Percentiles rank a stretch among this genome's conserved stretches.
Conservation (phyloP, 2,888 invertebrate species). For the Pyrrhopygopsis socrates region DNA sequence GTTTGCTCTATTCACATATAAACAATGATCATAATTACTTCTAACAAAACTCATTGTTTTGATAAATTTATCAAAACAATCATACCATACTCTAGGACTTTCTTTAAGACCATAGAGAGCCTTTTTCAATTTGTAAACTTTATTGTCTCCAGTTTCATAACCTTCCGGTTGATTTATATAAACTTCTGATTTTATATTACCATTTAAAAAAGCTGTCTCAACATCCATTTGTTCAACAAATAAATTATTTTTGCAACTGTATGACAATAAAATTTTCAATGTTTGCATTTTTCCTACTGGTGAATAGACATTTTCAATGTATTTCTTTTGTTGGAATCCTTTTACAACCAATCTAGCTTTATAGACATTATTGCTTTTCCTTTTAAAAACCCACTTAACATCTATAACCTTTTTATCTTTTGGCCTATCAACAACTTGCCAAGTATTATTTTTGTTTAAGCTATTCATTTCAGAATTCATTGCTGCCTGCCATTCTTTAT, state of each 20-base stretch:
- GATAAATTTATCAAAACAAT: slow-evolving; percentile 75
- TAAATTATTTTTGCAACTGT: slow-evolving; percentile 82
- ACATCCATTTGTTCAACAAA: slow-evolving; percentile 82
- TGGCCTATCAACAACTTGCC: slow-evolving; percentile 85
- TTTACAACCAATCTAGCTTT: slow-evolving; percentile 54
- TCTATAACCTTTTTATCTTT: slow-evolving; percentile 85
- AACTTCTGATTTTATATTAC: slow-evolving; percentile 79
- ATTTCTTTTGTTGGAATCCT: slow-evolving; percentile 60
- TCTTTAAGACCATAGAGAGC: slow-evolving; percentile 84
- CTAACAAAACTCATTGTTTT: slow-evolving; percentile 69
- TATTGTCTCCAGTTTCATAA: slow-evolving; percentile 83
- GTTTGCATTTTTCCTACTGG: slow-evolving; percentile 86
- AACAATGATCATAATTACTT: slow-evolving; percentile 82
- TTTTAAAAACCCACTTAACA: slow-evolving; percentile 87
- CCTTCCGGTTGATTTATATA: slow-evolving; percentile 86
- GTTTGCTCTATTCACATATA: slow-evolving; percentile 74
- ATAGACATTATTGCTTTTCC: slow-evolving; percentile 78
- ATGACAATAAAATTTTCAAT: slow-evolving; percentile 86
- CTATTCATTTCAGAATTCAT: slow-evolving; percentile 86
- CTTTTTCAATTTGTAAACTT: slow-evolving; percentile 86
- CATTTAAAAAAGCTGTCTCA: slow-evolving; percentile 86
- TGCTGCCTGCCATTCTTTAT: slow-evolving; percentile 83
- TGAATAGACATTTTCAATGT: slow-evolving; percentile 70
- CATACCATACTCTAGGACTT: slow-evolving; percentile 84
- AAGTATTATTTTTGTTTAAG: slow-evolving; percentile 86